These are phyloP conservation scores for Melanerpes aurifrons DNA, from an alignment of 2,113 vertebrate genomes.

Conservation along the genomic window DNA sequence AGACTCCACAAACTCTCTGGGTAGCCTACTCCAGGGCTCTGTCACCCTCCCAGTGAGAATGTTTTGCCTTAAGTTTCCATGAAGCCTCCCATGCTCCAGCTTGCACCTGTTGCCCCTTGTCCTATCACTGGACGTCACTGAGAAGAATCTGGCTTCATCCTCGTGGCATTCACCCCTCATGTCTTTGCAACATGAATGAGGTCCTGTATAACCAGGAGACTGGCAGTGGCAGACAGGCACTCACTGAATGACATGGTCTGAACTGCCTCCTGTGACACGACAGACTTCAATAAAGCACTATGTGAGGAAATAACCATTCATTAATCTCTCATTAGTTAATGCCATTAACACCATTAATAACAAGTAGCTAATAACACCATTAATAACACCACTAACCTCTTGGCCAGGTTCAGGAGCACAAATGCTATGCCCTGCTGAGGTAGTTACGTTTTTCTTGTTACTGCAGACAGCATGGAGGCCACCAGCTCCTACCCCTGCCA, in stretches of 20 bases:
- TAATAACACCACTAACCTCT: not conserved
- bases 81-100: no score
- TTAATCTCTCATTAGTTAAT: not conserved
- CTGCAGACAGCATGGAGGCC: fast-evolving
- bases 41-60: no score
- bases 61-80: no score
- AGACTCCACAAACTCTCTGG: no score
- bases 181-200: no score
- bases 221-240: not conserved
- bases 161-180: no score
- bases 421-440: not conserved
- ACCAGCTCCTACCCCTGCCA: not conserved
- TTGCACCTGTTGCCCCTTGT: no score
- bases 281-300: not conserved
- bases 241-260: not conserved
- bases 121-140: no score
- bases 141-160: no score
- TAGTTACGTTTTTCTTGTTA: not conserved
- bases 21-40: no score
- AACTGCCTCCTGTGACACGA: fast-evolving
- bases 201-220: not conserved
- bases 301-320: not conserved
- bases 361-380: no score
- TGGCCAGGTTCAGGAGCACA: not conserved
- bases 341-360: no score